Percentiles rank a stretch among this genome's conserved stretches.
These are phyloP conservation scores for Nipponacmea schrenckii DNA, from an alignment of 2,888 invertebrate species.

Conservation along the genomic window DNA sequence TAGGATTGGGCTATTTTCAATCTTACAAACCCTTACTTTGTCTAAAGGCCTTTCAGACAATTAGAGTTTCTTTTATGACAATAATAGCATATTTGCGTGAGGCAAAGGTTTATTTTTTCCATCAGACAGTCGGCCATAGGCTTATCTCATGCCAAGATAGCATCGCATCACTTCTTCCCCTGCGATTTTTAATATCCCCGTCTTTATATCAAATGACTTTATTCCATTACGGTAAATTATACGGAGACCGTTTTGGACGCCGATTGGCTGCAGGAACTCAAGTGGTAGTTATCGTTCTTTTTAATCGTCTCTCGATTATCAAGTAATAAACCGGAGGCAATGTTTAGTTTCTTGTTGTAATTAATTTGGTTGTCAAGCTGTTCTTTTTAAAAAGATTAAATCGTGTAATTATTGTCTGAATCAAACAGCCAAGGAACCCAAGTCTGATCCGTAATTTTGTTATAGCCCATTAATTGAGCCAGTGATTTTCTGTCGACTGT, in stretches of 20 bases:
- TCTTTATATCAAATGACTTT: conserved; percentile 1
- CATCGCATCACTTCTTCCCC: conserved; percentile 1
- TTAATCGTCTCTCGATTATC: conserved; percentile 3
- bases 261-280: neutral
- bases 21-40: conserved; percentile 4
- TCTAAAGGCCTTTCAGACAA: conserved; percentile 2
- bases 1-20: neutral
- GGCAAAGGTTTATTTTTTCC: conserved; percentile 3
- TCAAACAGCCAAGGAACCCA: neutral
- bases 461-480: neutral
- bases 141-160: conserved; percentile 9
- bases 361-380: conserved; percentile 8
- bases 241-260: neutral
- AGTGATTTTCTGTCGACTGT: neutral
- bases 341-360: conserved; percentile 5
- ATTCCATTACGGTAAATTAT: conserved; percentile 3
- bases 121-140: neutral
- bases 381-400: conserved; percentile 3
- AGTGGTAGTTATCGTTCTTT: conserved; percentile 3
- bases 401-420: conserved; percentile 6
- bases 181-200: neutral
- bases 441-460: neutral
- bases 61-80: conserved; percentile 6
- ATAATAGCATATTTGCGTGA: conserved; percentile 7
- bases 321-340: conserved; percentile 7